Base-by-base conservation (phyloP, 1,140 invertebrate genomes). In the Bombyx mandarina region DNA sequence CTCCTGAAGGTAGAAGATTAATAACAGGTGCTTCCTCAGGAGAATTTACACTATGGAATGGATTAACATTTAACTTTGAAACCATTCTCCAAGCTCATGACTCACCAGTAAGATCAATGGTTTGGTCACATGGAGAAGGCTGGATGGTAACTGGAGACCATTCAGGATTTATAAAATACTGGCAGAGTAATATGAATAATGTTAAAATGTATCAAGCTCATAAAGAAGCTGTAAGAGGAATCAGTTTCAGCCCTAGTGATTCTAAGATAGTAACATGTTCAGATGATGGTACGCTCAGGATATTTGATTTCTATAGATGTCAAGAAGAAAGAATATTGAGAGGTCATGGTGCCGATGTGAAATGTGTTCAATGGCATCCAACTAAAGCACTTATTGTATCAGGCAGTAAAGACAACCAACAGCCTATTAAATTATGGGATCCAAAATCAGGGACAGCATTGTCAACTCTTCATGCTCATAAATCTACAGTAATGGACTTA, bases 181-280 rank as follows among this genome's bases (percentile, higher is more conserved):
- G 99, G 99, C 99, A 99, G 91, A 98, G 97, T 67, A 99, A 99
- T 89, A 99, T 99, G 98, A 99, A 99, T 90, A 99, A 99, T 90
- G 99, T 99, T 18, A 99, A 99, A 92, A 99, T 99, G 97, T 99
- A 98, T 91, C 98, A 99, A 90, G 99, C 98, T 44, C 99, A 99
- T 89, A 99, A 99, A 93, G 99, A 99, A 91, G 95, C 99, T 62
- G 94, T 99, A 73, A 92, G 99, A 86, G 98, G 97, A 89, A 95
- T 99, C 90, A 99, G 98, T 92, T 99, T 99, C 91, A 98, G 97
- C 90, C 98, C 99, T 54, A 96, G 96, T 79, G 99, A 99, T 91
- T 93, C 93, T 75, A 99, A 99, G 90, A 97, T 99, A 91, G 97
- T 97, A 8, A 98, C 98, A 26, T 99, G 98, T 89, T 99, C 98